Evolutionary conservation across 2,113 vertebrate species (phyloP).

Genomic region (Salminus brasiliensis): DNA sequence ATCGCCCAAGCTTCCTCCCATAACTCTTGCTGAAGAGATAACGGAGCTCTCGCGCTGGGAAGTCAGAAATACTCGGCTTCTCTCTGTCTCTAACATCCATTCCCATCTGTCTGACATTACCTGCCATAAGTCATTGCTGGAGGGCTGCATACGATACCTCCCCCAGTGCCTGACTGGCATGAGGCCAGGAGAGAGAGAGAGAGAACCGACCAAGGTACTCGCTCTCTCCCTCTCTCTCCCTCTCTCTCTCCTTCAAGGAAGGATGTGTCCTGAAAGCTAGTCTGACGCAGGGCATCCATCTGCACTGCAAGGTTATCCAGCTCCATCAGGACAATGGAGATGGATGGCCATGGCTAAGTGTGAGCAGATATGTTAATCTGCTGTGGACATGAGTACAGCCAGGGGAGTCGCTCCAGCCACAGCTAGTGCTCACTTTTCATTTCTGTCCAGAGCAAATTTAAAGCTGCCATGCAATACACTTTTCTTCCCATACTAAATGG

Average conservation of each 20-base stretch:
- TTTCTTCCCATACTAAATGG: too few species aligned
- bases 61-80: constrained; percentile 15
- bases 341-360: constrained; percentile 13
- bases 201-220: constrained; percentile 17
- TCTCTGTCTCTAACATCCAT: constrained; percentile 27
- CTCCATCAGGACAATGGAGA: constrained; percentile 35
- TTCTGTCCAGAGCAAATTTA: too few species aligned
- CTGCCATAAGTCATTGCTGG: constrained; percentile 26
- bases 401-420: background rate
- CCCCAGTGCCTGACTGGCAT: constrained; percentile 35
- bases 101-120: constrained; percentile 24
- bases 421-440: background rate
- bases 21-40: constrained; percentile 2
- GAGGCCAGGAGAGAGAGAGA: constrained; percentile 24
- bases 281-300: constrained; percentile 18
- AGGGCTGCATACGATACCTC: constrained; percentile 27
- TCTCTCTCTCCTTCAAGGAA: constrained; percentile 28
- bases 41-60: background rate
- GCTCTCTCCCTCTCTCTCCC: background rate
- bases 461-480: too few species aligned
- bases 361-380: constrained; percentile 30
- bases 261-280: background rate
- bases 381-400: background rate
- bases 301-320: constrained; percentile 25
- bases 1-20: constrained; percentile 9